Base-by-base conservation (phyloP, 2,113 vertebrate species). In the Salvelinus alpinus region DNA sequence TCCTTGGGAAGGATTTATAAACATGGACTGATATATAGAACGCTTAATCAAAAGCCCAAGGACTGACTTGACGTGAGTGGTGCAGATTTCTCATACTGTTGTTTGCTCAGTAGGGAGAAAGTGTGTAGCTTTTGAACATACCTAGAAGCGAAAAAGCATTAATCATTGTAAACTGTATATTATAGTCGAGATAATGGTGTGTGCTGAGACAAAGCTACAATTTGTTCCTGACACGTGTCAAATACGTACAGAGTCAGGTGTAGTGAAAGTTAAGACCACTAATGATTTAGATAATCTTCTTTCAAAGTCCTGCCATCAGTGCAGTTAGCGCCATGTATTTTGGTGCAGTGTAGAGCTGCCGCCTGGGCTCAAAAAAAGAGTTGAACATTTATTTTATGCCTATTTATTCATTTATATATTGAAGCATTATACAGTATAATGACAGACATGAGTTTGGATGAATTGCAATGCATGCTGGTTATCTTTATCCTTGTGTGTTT, bases 41-140 rank as follows among this genome's bases (percentile, higher is more conserved):
- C 66, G 75, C 68, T 87, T 82, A 47, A 86, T 85, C 83, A 76
- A 68, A 84, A 68, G 14, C 14, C 16, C 75, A 86, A 84, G 80
- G 69, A 69, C 84, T 77, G 13, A 51, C 78, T 67, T 79, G 85
- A 88, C 71, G 87, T 91, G 86, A 93, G 89, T 91, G 51, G 34
- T 29, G 47, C 72, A 18, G 62, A 85, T 81, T 78, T 78, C 86
- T 60, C 34, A 59, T 57, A 72, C 51, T 80, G 76, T 81, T 85
- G 79, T 88, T 87, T 89, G 66, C 73, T 81, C 29, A 38, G 54
- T 60, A 64, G 70, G 77, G 62, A 74, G 67, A 14, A 31, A 68
- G 65, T 64, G 38, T 4, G 4, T 51, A 51, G 51, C 51, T 68
- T 20, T 25, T 72, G 60, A 81, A 79, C 51, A 65, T 4, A 44